Percentiles rank a stretch among this genome's conserved stretches.
phyloP scores from a whole-genome alignment of 2,113 vertebrate genomes.

The Bos javanicus region DNA sequence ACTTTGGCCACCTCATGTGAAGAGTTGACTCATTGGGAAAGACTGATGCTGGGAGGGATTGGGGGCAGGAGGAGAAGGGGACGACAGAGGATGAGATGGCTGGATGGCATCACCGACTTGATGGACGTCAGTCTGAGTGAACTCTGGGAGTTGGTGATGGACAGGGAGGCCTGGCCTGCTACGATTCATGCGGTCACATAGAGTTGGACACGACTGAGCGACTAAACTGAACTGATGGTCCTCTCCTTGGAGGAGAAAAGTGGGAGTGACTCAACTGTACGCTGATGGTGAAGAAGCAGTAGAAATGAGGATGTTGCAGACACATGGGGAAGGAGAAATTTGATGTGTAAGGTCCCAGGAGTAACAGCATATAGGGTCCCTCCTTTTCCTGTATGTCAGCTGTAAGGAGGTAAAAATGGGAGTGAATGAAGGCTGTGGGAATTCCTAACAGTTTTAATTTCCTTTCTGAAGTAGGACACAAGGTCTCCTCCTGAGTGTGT shows the following conservation, averaged over 20 bases:
- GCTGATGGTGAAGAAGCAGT: neutral
- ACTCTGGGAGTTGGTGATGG: too few species aligned
- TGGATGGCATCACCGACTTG: too few species aligned
- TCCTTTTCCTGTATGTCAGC: neutral
- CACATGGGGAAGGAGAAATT: neutral
- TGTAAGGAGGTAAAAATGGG: neutral
- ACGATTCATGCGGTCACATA: too few species aligned
- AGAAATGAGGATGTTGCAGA: neutral
- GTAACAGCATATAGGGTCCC: neutral
- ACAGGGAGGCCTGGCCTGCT: too few species aligned
- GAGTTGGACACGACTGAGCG: too few species aligned
- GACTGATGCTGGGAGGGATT: too few species aligned
- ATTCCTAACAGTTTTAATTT: neutral
- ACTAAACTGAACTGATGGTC: too few species aligned
- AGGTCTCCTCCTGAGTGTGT: neutral
- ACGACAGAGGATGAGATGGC: too few species aligned
- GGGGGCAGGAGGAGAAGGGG: too few species aligned
- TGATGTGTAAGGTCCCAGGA: neutral
- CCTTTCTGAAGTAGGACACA: neutral
- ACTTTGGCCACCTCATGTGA: too few species aligned
- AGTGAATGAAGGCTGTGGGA: neutral
- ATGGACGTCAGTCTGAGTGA: too few species aligned
- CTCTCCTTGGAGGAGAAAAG: neutral
- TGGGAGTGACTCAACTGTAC: neutral
- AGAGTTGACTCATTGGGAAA: too few species aligned